Conservation (phyloP, 2,113 vertebrate species). For the Notothenia coriiceps region DNA sequence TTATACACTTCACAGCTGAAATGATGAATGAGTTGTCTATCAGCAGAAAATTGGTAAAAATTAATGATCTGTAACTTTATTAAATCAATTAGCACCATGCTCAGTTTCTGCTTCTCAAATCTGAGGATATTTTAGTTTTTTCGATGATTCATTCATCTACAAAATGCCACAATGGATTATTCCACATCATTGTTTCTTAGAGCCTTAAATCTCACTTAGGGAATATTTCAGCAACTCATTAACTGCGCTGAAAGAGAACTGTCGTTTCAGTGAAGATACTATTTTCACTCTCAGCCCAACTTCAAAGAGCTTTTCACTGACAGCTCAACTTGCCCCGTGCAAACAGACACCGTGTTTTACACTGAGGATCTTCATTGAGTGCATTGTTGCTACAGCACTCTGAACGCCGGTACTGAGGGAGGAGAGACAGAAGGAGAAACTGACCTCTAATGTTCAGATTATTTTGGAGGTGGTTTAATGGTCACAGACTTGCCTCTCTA, state of each 20-base stretch:
- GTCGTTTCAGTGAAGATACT: not conserved
- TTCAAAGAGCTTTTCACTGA: conserved; percentile 26
- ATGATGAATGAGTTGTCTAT: not conserved
- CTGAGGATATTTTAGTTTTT: not conserved
- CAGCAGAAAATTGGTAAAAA: not conserved
- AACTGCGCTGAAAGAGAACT: not conserved
- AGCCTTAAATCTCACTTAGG: not conserved
- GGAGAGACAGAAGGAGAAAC: conserved; percentile 6
- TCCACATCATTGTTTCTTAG: not conserved
- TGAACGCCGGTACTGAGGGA: conserved; percentile 36
- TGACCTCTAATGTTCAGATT: conserved; percentile 38
- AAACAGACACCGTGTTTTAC: not conserved
- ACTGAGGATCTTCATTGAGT: conserved; percentile 15
- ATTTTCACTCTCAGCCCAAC: conserved; percentile 17
- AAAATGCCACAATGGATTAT: not conserved
- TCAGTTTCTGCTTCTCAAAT: not conserved
- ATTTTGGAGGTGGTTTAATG: conserved; percentile 20
- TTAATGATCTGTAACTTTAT: not conserved
- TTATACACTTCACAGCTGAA: not conserved
- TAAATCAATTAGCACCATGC: not conserved
- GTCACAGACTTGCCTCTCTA: conserved; percentile 10
- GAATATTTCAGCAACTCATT: not conserved
- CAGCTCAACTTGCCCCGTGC: not conserved
- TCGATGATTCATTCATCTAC: not conserved
- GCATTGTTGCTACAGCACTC: conserved; percentile 10